Conservation (phyloP, 1,140 invertebrate genomes). For the Tribolium castaneum region DNA sequence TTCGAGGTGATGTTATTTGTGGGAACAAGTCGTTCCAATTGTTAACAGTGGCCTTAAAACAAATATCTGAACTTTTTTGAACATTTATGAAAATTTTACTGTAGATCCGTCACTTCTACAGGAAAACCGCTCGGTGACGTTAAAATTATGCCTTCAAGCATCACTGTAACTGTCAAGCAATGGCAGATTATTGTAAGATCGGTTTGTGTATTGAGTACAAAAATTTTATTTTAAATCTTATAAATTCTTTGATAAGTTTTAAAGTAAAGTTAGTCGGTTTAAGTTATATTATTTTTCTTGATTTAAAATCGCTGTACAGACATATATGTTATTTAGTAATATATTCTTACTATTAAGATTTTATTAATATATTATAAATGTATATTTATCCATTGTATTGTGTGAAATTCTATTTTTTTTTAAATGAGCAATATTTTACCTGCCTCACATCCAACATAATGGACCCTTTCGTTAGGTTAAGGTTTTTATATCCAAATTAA, state of each 20-base stretch:
- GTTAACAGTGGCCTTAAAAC: slow-evolving; percentile 57
- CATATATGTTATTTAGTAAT: slow-evolving; percentile 47
- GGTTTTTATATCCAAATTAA: background rate
- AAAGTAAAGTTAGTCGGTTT: slow-evolving; percentile 34
- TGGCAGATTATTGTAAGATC: background rate
- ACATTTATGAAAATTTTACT: slow-evolving; percentile 52
- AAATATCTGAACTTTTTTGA: slow-evolving; percentile 51
- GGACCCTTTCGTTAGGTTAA: slow-evolving; percentile 11
- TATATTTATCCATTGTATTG: slow-evolving; percentile 41
- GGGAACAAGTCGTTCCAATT: slow-evolving; percentile 49
- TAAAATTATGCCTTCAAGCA: slow-evolving; percentile 35
- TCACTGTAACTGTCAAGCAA: slow-evolving; percentile 24
- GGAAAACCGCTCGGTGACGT: slow-evolving; percentile 11
- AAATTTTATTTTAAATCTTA: slow-evolving; percentile 39
- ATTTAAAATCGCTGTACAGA: slow-evolving; percentile 46
- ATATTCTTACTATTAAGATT: slow-evolving; percentile 43
- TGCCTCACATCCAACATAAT: slow-evolving; percentile 19
- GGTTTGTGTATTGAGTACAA: slow-evolving; percentile 25
- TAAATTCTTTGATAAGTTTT: slow-evolving; percentile 34
- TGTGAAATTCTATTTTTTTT: slow-evolving; percentile 36
- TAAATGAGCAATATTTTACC: slow-evolving; percentile 37
- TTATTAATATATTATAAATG: slow-evolving; percentile 43
- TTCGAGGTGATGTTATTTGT: slow-evolving; percentile 46
- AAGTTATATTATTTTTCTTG: slow-evolving; percentile 38
- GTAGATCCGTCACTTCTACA: slow-evolving; percentile 46